phyloP scores from a whole-genome alignment of 2,113 vertebrate genomes.

The Motacilla alba region DNA sequence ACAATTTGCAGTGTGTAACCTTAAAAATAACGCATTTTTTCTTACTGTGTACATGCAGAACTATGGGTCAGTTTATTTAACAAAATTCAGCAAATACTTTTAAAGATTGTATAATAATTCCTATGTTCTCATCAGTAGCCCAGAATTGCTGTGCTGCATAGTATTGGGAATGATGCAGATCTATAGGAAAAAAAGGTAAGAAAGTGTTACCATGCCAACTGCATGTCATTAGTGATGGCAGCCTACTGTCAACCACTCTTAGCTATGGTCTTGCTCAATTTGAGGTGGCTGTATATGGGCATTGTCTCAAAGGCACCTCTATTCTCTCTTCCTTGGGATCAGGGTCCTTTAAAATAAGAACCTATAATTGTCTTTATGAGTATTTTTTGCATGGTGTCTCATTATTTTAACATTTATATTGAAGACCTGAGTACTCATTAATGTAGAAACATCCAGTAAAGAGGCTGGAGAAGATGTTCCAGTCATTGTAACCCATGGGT shows the following conservation, averaged over 20 bases:
- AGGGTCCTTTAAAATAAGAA: background rate
- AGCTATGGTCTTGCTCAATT: background rate
- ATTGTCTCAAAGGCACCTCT: background rate
- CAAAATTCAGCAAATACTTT: background rate
- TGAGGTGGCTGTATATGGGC: background rate
- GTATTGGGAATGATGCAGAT: background rate
- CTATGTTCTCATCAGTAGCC: background rate
- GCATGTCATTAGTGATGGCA: background rate
- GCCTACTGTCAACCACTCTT: background rate
- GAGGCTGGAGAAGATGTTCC: background rate
- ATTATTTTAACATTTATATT: background rate
- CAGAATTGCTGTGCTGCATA: background rate
- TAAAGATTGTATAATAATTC: background rate
- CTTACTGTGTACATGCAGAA: background rate
- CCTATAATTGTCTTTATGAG: background rate
- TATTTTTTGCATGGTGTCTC: background rate
- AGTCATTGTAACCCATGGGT: rapidly evolving
- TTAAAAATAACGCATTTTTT: slow-evolving; percentile 39
- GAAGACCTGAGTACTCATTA: background rate
- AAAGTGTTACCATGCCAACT: slow-evolving; percentile 18
- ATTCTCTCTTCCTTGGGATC: background rate
- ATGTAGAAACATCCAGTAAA: background rate
- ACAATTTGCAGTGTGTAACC: background rate
- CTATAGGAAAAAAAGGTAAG: background rate
- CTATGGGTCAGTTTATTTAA: background rate